These are phyloP conservation scores for Oscheius onirici DNA, from an alignment of 2,888 invertebrate species.

Conservation along the genomic window DNA sequence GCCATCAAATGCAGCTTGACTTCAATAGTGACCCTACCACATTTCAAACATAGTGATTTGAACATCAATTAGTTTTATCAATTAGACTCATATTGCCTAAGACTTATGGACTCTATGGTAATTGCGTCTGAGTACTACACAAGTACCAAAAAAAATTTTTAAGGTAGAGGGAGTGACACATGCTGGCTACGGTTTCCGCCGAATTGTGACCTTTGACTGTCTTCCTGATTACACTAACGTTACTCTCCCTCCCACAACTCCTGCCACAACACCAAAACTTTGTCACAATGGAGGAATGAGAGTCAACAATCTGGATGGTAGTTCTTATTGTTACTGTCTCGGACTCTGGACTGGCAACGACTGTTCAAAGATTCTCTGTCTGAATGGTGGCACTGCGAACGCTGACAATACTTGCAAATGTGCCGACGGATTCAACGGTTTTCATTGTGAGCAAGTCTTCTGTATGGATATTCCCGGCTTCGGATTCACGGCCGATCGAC, in stretches of 20 bases:
- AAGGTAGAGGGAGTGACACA: constrained; percentile 40
- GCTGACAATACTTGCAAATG: constrained; percentile 42
- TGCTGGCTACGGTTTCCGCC: constrained; percentile 53
- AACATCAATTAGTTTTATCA: too few species aligned
- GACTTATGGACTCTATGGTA: too few species aligned
- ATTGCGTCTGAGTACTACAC: too few species aligned
- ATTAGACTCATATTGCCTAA: too few species aligned
- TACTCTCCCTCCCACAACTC: constrained; percentile 9
- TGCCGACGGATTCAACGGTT: constrained; percentile 49
- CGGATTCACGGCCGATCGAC: constrained; percentile 48
- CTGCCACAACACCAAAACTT: background rate
- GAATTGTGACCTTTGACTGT: constrained; percentile 50
- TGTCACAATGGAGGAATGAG: constrained; percentile 53
- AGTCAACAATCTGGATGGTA: constrained; percentile 39
- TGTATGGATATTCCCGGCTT: constrained; percentile 48
- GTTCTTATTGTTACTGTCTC: constrained; percentile 52
- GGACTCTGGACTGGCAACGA: constrained; percentile 45
- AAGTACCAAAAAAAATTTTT: background rate
- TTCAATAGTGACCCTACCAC: too few species aligned
- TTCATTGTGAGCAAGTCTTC: constrained; percentile 54
- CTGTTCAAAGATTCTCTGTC: constrained; percentile 47
- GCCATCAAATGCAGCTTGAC: too few species aligned
- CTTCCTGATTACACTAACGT: constrained; percentile 35
- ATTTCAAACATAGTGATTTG: too few species aligned
- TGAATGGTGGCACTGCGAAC: constrained; percentile 48